phyloP scores from a whole-genome alignment of 2,113 vertebrate genomes.

The Hydrochoerus hydrochaeris region DNA sequence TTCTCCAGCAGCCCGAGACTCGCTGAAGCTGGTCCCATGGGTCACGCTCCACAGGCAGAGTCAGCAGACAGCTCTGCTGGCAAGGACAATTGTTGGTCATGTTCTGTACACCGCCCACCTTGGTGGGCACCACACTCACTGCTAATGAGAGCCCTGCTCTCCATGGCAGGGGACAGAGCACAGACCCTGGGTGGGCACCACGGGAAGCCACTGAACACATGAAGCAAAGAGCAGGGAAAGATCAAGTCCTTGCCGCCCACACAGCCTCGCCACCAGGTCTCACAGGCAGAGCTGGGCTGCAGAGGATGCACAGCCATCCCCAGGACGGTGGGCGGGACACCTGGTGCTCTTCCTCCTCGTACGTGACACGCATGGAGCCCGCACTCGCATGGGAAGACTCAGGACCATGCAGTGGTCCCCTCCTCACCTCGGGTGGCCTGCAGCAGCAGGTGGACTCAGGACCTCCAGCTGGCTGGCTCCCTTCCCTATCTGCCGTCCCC shows the following conservation, averaged over 20 bases:
- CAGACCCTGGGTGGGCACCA: fast-evolving
- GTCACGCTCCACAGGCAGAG: not conserved
- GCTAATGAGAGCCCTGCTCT: fast-evolving
- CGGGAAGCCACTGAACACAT: not conserved
- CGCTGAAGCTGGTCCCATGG: not conserved
- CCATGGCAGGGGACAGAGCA: too few species aligned
- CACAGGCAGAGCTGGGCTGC: not conserved
- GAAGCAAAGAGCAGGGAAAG: not conserved
- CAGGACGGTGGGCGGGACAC: not conserved
- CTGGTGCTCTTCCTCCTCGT: not conserved
- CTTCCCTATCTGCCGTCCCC: not conserved
- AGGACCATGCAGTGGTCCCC: not conserved
- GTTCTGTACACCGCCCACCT: fast-evolving
- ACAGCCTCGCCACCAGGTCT: not conserved
- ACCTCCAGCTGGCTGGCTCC: too few species aligned
- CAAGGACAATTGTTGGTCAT: fast-evolving
- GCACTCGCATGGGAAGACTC: not conserved
- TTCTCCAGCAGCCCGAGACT: not conserved
- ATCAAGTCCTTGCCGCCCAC: not conserved
- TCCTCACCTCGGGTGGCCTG: not conserved
- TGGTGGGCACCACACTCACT: fast-evolving
- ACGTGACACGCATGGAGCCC: too few species aligned
- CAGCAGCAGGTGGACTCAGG: fast-evolving
- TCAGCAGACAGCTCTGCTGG: not conserved
- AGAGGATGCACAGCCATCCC: not conserved